Evolutionary conservation across 2,888 invertebrate genomes (phyloP).

Genomic region (Drosophila diplacantha): DNA sequence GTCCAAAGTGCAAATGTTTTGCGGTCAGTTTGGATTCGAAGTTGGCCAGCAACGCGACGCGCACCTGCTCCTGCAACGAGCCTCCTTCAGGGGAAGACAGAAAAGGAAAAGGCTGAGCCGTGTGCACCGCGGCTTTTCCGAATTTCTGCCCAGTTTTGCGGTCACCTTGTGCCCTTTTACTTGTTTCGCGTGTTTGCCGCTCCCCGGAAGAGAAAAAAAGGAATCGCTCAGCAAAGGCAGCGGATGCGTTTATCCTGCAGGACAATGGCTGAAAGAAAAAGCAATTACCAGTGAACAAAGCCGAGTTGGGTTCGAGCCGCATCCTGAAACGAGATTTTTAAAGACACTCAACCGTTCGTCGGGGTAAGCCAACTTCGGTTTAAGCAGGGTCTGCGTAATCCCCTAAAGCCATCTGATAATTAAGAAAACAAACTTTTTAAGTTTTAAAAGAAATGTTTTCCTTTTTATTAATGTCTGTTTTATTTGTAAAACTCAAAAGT

Average conservation of each 20-base stretch:
- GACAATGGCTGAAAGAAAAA: constrained; percentile 42
- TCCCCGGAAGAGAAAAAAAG: constrained; percentile 1
- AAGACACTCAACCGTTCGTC: constrained; percentile 22
- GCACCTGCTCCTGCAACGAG: constrained; percentile 33
- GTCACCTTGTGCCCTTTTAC: constrained; percentile 27
- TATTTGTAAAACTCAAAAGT: background rate
- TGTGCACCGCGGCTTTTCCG: constrained; percentile 25
- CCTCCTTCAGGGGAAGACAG: constrained; percentile 17
- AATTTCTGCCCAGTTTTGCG: constrained; percentile 13
- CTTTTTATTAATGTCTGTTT: background rate
- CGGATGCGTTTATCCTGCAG: constrained; percentile 31
- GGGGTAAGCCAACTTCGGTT: constrained; percentile 28
- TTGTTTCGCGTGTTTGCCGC: constrained; percentile 23
- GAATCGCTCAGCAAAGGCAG: constrained; percentile 20
- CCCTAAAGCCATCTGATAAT: constrained; percentile 3
- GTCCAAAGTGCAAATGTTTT: constrained; percentile 72
- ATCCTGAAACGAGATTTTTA: constrained; percentile 23
- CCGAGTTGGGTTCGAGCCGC: constrained; percentile 14
- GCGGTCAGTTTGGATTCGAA: constrained; percentile 73
- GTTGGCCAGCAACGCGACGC: constrained; percentile 67
- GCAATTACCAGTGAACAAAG: constrained; percentile 42
- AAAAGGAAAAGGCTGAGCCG: background rate
- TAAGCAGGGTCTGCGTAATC: constrained; percentile 1
- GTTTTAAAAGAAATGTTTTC: background rate
- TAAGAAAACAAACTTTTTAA: background rate